phyloP scores from a whole-genome alignment of 2,113 vertebrate species.

The Uropsilus gracilis region DNA sequence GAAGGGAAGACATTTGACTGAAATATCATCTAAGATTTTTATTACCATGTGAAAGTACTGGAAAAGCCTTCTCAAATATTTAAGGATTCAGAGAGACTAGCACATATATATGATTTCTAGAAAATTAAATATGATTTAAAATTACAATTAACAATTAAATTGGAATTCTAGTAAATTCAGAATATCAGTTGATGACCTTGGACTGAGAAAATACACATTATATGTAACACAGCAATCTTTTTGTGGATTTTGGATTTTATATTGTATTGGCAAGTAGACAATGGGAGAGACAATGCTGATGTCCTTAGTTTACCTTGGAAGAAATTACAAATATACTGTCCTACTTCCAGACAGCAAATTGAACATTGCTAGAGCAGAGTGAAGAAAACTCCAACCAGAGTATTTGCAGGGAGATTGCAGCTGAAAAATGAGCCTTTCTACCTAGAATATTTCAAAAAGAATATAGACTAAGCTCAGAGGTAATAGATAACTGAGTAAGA shows the following conservation, averaged over 20 bases:
- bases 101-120: not conserved
- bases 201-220: not conserved
- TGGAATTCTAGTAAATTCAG: too few species aligned
- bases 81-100: not conserved
- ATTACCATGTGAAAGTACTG: not conserved
- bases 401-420: not conserved
- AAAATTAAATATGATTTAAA: too few species aligned
- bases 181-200: not conserved
- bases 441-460: not conserved
- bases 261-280: not conserved
- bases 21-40: slow-evolving; percentile 2
- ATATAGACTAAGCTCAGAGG: not conserved
- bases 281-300: not conserved
- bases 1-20: not conserved
- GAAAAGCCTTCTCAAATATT: not conserved
- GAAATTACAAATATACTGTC: not conserved
- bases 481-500: not conserved
- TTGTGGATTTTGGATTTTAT: slow-evolving; percentile 34
- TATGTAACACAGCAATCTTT: not conserved
- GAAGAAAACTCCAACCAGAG: not conserved
- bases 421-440: not conserved
- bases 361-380: not conserved
- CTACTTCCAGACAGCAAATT: not conserved
- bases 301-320: not conserved
- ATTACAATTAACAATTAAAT: too few species aligned